Evolutionary conservation across 2,888 invertebrate genomes (phyloP), one percentile per base, ranked within the genome.

Genomic region (Limnephilus rhombicus): DNA sequence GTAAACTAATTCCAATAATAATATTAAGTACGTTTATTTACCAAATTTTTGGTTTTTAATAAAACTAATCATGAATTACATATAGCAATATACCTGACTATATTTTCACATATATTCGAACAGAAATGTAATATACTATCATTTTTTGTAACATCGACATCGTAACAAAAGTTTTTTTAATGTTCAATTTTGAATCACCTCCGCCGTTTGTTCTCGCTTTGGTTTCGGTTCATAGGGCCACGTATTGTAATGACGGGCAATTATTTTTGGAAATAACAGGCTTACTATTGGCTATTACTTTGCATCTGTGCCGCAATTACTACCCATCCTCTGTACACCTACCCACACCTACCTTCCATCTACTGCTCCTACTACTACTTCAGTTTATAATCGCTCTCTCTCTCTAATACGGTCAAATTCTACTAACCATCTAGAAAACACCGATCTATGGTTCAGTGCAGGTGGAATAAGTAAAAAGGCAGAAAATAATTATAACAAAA

Each of bases 331-430:
- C 68, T 68, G n/a, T 68, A 68, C 68, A 68, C 68, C 68, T 68
- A 68, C 15, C 53, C 24, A 68, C 68, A 68, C n/a, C 68, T 68
- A 68, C 15, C 1, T 18, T 53, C 68, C 24, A 24, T 68, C 68
- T 68, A 68, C 68, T n/a, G 24, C n/a, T 24, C 68, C 9, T n/a
- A n/a, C 81, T 45, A 80, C 89, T 90, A 92, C 92, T 89, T 92
- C 93, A 89, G 91, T 93, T 92, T 83, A 93, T 93, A 92, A 93
- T 93, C 92, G 93, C 37, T 91, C 93, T 93, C 92, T 93, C 92
- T 91, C 80, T 91, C 92, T 93, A 93, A 93, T 93, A 90, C 88
- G 89, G 92, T 93, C 92, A 93, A 92, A 92, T 89, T 92, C 80
- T 91, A 89, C 80, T 81, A 89, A 45, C 81, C 89, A 41, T 41